Evolutionary conservation across 2,797 vertebrate species (phyloP), one percentile per base, ranked within the genome.

Genomic region (Cirrhinus mrigala): DNA sequence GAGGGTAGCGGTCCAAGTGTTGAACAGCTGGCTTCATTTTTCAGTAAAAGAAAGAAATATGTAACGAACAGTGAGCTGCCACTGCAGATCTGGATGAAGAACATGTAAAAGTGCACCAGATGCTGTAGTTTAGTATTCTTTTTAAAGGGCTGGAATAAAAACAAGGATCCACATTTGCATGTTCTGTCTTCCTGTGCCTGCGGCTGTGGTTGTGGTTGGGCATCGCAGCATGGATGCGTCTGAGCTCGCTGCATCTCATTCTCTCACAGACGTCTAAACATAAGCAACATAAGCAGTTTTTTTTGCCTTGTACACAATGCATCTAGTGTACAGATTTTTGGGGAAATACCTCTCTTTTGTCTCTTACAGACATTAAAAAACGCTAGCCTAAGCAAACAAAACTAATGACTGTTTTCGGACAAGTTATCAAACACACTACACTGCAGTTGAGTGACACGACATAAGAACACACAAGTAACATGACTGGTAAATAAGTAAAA

Each of bases 181-280:
- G 82, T 80, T 86, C 15, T 76, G 60, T 68, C 50, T 84, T 86
- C 82, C 73, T 82, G 40, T 79, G 79, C 85, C 88, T 46, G n/a
- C 74, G 86, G 87, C 86, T 81, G 75, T 62, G 68, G 48, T 85
- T 78, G 75, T 62, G 52, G 48, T 85, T 80, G 79, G 40, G 83
- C 83, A 87, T 71, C 66, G 69, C 70, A 82, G 58, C 85, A 69
- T 48, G 48, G 46, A 46, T 85, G 60, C 60, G 70, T 29, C 33
- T 77, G 48, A 80, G 37, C 74, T 54, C 29, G 60, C 16, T 54
- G 29, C 12, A 76, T 40, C 56, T 77, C 58, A 44, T 54, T 46
- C 78, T 64, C 27, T 29, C 64, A 71, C 22, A 84, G 71, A 75
- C 11, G 56, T 64, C 78, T 75, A 58, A 62, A 88, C 40, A 48